Base-by-base conservation (phyloP, 1,140 invertebrate genomes). In the Probaryconus sp. region DNA sequence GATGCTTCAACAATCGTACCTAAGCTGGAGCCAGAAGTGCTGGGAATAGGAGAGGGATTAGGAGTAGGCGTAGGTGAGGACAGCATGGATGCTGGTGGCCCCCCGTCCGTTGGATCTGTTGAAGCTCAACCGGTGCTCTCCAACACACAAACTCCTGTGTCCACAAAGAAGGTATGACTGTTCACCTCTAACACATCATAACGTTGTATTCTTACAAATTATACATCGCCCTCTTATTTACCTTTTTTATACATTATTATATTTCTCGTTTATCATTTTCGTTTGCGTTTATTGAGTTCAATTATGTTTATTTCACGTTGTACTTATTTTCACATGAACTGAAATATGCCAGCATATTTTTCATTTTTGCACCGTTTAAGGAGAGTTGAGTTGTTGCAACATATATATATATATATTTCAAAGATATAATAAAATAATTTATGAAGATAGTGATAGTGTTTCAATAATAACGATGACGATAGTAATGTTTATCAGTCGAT, bases 81-180 rank as follows among this genome's bases (percentile, higher is more conserved):
- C 80, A 88, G 85, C 79, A 87, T 88, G 86, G 85, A 87, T 77
- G 82, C 84, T 83, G 92, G 92, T 45, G 92, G 90, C 71, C 93
- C 92, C 74, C 93, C 92, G 20, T 94, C 93, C 28, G 90, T 93
- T 13, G 92, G 91, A 73, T 93, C 93, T 17, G 89, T 89, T 61
- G 93, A 93, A 83, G 83, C 85, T 85, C 86, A 88, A 82, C 85
- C 86, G 79, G 83, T 87, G 79, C 83, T 87, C 76, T 80, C 87
- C 31, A 88, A 88, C 74, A 84, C 85, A 58, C 89, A 89, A 61
- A 90, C 90, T 38, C 89, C 90, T 38, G 83, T 90, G n/a, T 88
- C 89, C 33, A 88, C 89, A 6, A 90, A 90, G 76, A 88, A 87
- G 86, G 86, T 88, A 87, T 76, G 84, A 75, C 50, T 63, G 76